Percentiles rank a stretch among this genome's conserved stretches.
Conservation (phyloP, 1,140 invertebrate genomes). For the Daktulosphaira vitifoliae region DNA sequence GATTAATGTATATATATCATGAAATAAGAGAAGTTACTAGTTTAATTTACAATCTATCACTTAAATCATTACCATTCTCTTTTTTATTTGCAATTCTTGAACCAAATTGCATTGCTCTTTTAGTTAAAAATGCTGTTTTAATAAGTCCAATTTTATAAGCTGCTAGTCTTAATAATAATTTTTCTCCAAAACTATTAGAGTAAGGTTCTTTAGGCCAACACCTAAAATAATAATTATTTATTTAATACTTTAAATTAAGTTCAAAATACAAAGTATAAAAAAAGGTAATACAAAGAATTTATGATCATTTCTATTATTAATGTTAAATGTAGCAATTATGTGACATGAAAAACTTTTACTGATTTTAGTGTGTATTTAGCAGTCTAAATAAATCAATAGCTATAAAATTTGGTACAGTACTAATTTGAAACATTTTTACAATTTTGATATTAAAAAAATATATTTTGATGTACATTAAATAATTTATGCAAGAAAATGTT, state of each 20-base stretch:
- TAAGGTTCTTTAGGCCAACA: conserved; percentile 35
- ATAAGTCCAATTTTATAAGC: conserved; percentile 63
- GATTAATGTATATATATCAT: no score
- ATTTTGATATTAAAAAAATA: no score
- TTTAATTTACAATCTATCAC: conserved; percentile 44
- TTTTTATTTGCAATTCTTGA: conserved; percentile 87
- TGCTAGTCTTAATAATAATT: conserved; percentile 73
- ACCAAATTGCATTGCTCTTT: conserved; percentile 96
- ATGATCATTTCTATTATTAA: no score
- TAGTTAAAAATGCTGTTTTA: conserved; percentile 62
- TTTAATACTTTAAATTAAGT: neutral
- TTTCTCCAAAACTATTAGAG: conserved; percentile 77
- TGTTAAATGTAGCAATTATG: no score
- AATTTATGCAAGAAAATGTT: no score
- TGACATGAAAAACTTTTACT: no score
- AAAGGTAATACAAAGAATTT: neutral
- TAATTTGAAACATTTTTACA: no score
- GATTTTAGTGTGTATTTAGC: no score
- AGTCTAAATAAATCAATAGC: no score
- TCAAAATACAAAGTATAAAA: neutral
- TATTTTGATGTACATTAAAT: no score
- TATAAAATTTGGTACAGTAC: no score
- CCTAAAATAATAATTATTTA: conserved; percentile 4
- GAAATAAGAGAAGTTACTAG: no score
- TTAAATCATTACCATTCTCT: conserved; percentile 76